Conservation (phyloP, 2,888 invertebrate species). For the Ornithoptera alexandrae region DNA sequence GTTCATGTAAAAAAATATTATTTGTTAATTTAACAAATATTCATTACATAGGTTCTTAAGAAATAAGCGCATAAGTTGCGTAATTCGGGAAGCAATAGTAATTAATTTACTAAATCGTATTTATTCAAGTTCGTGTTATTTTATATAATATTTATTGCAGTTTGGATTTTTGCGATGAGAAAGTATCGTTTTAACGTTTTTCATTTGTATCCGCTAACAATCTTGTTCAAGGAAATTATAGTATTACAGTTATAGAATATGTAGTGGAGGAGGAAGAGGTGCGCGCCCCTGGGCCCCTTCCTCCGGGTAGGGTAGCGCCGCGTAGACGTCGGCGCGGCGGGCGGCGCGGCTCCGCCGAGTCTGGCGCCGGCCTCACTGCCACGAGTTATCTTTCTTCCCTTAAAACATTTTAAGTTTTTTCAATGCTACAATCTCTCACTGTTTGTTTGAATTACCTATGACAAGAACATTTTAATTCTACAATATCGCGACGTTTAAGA, state of each 20-base stretch:
- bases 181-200: not conserved
- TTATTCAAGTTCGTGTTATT: not conserved
- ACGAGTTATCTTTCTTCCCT: constrained; percentile 47
- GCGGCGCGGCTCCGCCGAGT: constrained; percentile 56
- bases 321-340: constrained; percentile 34
- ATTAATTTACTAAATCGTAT: not conserved
- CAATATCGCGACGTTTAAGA: not conserved
- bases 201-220: constrained; percentile 4
- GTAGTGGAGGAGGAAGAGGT: constrained; percentile 1
- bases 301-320: constrained; percentile 29
- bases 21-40: too few relatives aligned
- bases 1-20: too few relatives aligned
- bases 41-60: not conserved
- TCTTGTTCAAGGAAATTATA: constrained; percentile 16
- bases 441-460: not conserved
- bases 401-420: constrained; percentile 35
- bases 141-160: not conserved
- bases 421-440: not conserved
- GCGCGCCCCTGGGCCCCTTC: too few relatives aligned
- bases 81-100: not conserved
- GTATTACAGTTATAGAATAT: constrained; percentile 11
- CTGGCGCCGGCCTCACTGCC: constrained; percentile 48
- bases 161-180: too few relatives aligned
- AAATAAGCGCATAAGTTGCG: too few relatives aligned
- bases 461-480: not conserved